phyloP scores from a whole-genome alignment of 2,888 invertebrate species.

The Augiades crinisus region DNA sequence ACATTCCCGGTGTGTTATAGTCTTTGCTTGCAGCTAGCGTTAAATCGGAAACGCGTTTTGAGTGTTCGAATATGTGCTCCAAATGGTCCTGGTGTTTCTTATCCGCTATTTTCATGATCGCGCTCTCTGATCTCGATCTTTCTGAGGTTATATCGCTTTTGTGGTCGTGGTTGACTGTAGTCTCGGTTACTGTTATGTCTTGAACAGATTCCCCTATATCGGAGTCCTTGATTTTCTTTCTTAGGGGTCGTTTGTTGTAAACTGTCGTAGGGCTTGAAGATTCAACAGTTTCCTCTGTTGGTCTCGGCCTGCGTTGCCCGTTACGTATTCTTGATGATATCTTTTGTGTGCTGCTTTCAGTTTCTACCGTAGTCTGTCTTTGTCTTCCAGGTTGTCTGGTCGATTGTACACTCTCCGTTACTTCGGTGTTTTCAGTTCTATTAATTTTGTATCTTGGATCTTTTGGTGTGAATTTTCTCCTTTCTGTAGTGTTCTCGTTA shows the following conservation, averaged over 20 bases:
- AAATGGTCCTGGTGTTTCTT: constrained; percentile 66
- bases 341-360: constrained; percentile 63
- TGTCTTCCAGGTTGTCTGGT: constrained; percentile 53
- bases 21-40: constrained; percentile 88
- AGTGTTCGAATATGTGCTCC: constrained; percentile 76
- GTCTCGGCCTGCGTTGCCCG: constrained; percentile 60
- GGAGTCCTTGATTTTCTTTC: constrained; percentile 65
- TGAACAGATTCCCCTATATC: constrained; percentile 66
- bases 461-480: constrained; percentile 77
- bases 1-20: constrained; percentile 86
- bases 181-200: constrained; percentile 62
- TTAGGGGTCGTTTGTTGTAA: constrained; percentile 56
- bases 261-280: constrained; percentile 48
- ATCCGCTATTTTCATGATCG: constrained; percentile 81
- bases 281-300: constrained; percentile 63
- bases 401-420: constrained; percentile 57
- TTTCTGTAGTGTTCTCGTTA: constrained; percentile 68
- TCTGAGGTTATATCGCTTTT: constrained; percentile 68
- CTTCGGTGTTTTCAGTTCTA: constrained; percentile 54
- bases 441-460: constrained; percentile 64
- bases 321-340: constrained; percentile 67
- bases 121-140: constrained; percentile 72
- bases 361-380: constrained; percentile 55
- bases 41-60: constrained; percentile 86
- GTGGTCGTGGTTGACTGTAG: constrained; percentile 47